These are phyloP conservation scores for Magallana ariakensis DNA, from an alignment of 1,140 invertebrate genomes.

Conservation along the genomic window DNA sequence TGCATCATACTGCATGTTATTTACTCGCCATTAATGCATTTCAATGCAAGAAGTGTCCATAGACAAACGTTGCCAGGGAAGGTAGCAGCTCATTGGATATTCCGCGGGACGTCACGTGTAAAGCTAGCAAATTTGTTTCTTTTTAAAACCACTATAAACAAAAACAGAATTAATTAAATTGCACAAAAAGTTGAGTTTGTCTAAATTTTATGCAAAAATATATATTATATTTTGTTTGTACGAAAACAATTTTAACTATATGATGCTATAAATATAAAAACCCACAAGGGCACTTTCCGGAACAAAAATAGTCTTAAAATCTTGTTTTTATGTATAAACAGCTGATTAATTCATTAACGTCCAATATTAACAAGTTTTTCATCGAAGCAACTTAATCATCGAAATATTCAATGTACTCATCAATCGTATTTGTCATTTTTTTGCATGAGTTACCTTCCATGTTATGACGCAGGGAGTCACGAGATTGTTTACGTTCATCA, in stretches of 20 bases:
- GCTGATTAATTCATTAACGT: not conserved
- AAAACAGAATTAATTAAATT: not conserved
- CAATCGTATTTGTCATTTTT: not conserved
- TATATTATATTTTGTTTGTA: no score
- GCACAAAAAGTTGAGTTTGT: not conserved
- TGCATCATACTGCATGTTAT: slow-evolving; percentile 37
- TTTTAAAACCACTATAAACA: no score
- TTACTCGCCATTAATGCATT: slow-evolving; percentile 34
- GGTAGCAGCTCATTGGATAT: slow-evolving; percentile 59
- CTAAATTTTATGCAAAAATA: not conserved
- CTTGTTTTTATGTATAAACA: not conserved
- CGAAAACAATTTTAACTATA: not conserved
- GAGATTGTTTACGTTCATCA: not conserved
- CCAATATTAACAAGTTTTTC: no score
- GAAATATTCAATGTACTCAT: no score
- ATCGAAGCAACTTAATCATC: no score
- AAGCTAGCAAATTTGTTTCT: slow-evolving; percentile 37
- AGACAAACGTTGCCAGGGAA: slow-evolving; percentile 75
- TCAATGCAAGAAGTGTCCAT: slow-evolving; percentile 44
- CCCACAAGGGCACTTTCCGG: not conserved
- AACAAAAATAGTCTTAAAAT: not conserved
- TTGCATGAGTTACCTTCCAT: not conserved
- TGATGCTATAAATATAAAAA: not conserved
- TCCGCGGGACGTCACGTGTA: slow-evolving; percentile 38
- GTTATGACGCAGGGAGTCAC: not conserved